phyloP scores from a whole-genome alignment of 1,140 invertebrate genomes.

The Melitaea cinxia region DNA sequence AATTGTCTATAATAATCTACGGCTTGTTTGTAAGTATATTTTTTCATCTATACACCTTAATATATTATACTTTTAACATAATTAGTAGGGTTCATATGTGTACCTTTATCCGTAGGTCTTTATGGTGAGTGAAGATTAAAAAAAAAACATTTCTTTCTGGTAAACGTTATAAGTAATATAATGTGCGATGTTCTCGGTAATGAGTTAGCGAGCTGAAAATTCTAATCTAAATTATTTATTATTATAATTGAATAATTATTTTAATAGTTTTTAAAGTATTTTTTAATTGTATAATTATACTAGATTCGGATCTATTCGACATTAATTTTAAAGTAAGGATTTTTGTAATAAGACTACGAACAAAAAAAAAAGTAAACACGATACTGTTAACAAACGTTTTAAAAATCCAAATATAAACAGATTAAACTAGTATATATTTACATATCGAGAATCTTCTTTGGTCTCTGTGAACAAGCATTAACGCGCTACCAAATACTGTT shows the following conservation, averaged over 20 bases:
- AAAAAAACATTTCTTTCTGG: too few species aligned
- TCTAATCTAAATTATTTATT: too few species aligned
- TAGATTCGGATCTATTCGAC: background rate
- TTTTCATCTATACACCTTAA: background rate
- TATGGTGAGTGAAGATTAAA: too few species aligned
- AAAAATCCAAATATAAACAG: constrained; percentile 15
- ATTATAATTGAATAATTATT: too few species aligned
- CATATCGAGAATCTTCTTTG: constrained; percentile 30
- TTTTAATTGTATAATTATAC: background rate
- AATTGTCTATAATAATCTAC: background rate
- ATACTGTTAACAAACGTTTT: constrained; percentile 2
- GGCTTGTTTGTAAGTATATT: background rate
- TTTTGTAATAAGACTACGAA: background rate
- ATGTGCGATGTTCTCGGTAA: background rate
- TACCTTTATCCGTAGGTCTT: too few species aligned
- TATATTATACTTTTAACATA: too few species aligned
- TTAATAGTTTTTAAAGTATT: too few species aligned
- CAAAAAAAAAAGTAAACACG: background rate
- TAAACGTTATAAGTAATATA: background rate
- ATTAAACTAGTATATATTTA: constrained; percentile 23
- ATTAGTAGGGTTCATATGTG: too few species aligned
- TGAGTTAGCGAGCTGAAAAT: too few species aligned
- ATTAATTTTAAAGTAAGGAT: background rate
- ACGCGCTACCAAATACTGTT: constrained; percentile 35
- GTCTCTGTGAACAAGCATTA: constrained; percentile 34